Conservation (phyloP, 35 echinoderm and acorn worm species). For the Nesometra sesokonis region DNA sequence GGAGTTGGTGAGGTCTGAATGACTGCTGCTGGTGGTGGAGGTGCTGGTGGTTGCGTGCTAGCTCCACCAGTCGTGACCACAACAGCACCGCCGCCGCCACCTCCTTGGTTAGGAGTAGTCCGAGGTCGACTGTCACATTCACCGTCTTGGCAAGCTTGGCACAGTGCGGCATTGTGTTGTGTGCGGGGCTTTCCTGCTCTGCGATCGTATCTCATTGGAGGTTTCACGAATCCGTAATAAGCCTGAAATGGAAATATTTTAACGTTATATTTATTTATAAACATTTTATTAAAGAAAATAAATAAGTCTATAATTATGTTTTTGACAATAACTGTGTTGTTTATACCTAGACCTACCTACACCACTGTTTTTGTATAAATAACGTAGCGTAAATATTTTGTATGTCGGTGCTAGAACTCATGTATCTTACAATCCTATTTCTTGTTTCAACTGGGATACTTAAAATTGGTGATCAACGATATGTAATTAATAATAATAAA, state of each 20-base stretch:
- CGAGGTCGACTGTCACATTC: conserved; percentile 75
- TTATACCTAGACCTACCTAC: too few relatives aligned
- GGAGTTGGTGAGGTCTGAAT: neutral
- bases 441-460: too few relatives aligned
- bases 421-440: too few relatives aligned
- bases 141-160: conserved; percentile 83
- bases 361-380: too few relatives aligned
- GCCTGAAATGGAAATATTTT: conserved; percentile 1
- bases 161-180: conserved; percentile 78
- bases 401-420: too few relatives aligned
- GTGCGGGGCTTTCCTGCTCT: conserved; percentile 76
- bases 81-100: neutral
- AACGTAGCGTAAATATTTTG: too few relatives aligned
- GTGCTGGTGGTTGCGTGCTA: neutral
- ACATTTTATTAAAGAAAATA: too few relatives aligned
- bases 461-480: too few relatives aligned
- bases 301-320: too few relatives aligned
- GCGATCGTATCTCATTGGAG: conserved; percentile 72
- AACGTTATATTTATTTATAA: too few relatives aligned
- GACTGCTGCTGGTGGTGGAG: neutral
- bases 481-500: too few relatives aligned
- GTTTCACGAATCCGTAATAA: conserved; percentile 76
- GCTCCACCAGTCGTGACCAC: conserved; percentile 6
- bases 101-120: neutral
- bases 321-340: too few relatives aligned